Evolutionary conservation across 2,113 vertebrate species (phyloP).

Genomic region (Myiozetetes cayanensis): DNA sequence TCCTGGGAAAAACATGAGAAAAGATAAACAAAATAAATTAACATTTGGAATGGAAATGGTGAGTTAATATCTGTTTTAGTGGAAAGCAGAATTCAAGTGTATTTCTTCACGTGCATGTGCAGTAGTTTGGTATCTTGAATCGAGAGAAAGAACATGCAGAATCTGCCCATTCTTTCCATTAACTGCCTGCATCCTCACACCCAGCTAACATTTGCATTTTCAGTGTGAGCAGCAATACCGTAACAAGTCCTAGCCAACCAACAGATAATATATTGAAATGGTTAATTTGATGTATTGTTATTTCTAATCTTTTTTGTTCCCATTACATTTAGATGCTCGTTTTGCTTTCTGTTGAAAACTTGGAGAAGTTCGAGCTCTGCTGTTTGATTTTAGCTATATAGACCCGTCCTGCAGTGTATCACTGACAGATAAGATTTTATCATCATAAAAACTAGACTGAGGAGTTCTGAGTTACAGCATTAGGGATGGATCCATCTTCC

Average conservation of each 20-base stretch:
- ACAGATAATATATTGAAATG: neutral
- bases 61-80: constrained; percentile 49
- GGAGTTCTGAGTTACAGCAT: neutral
- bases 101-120: neutral
- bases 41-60: constrained; percentile 53
- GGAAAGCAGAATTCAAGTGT: constrained; percentile 70
- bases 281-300: neutral
- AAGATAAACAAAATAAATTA: constrained; percentile 78
- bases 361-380: neutral
- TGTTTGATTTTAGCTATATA: neutral
- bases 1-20: constrained; percentile 70
- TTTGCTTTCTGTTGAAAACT: neutral
- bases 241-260: neutral
- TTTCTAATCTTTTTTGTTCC: constrained; percentile 40
- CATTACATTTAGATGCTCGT: neutral
- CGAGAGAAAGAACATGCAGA: neutral
- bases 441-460: neutral
- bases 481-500: neutral
- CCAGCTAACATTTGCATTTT: neutral
- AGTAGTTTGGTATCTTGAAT: neutral
- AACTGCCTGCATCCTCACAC: neutral
- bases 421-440: neutral
- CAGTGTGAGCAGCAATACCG: neutral
- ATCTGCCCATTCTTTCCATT: neutral
- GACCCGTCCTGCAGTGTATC: neutral